phyloP scores from a whole-genome alignment of 1,140 invertebrate species.

The Drosophila varians region DNA sequence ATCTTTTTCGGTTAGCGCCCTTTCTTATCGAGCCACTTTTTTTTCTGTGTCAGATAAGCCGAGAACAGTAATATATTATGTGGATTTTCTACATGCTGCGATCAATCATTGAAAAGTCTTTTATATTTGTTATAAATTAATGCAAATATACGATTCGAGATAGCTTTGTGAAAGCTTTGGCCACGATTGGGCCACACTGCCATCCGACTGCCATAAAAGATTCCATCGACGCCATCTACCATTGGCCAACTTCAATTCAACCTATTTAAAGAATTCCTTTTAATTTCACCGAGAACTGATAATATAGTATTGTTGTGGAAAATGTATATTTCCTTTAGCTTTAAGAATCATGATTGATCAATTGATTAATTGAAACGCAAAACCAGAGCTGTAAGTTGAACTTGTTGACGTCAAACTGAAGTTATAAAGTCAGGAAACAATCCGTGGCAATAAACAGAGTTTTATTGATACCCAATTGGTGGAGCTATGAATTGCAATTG shows the following conservation, averaged over 20 bases:
- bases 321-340: too few species aligned
- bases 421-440: slow-evolving; percentile 1
- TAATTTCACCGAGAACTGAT: not conserved
- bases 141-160: slow-evolving; percentile 66
- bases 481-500: not conserved
- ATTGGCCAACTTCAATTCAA: slow-evolving; percentile 19
- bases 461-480: slow-evolving; percentile 20
- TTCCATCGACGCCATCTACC: slow-evolving; percentile 10
- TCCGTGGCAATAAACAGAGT: slow-evolving; percentile 16
- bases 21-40: slow-evolving; percentile 28
- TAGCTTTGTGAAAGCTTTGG: slow-evolving; percentile 49
- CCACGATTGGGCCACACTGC: slow-evolving; percentile 4
- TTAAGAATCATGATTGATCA: slow-evolving; percentile 34
- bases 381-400: not conserved
- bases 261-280: slow-evolving; percentile 30
- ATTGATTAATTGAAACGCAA: slow-evolving; percentile 21
- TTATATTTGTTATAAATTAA: slow-evolving; percentile 73
- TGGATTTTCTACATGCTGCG: slow-evolving; percentile 30
- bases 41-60: slow-evolving; percentile 29
- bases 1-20: slow-evolving; percentile 40
- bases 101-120: slow-evolving; percentile 65
- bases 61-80: slow-evolving; percentile 19
- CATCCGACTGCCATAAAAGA: slow-evolving; percentile 30
- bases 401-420: slow-evolving; percentile 34
- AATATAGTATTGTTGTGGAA: too few species aligned